A percentile compares a stretch with the other conserved stretches of the same genome.
Evolutionary conservation across 2,888 invertebrate species (phyloP).

Genomic region (Nemotelus nigrinus): DNA sequence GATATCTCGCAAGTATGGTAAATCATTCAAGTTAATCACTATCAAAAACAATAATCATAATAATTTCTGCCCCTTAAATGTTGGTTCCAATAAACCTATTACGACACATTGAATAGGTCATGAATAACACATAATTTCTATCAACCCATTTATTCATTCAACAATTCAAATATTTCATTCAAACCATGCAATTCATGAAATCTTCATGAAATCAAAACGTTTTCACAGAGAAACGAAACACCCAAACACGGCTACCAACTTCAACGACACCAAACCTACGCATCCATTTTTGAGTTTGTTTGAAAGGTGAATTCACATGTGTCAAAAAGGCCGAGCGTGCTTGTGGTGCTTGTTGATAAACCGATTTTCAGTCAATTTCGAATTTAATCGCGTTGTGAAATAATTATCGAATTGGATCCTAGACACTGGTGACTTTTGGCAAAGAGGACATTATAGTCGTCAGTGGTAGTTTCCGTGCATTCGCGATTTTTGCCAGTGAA

Average conservation of each 20-base stretch:
- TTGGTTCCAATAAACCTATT: too few relatives aligned
- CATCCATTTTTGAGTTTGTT: conserved; percentile 32
- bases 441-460: background rate
- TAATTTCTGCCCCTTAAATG: too few relatives aligned
- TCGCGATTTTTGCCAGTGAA: conserved; percentile 22
- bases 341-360: conserved; percentile 48
- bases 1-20: too few relatives aligned
- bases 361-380: conserved; percentile 9
- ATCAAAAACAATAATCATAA: too few relatives aligned
- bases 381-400: conserved; percentile 1
- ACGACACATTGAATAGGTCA: too few relatives aligned
- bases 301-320: conserved; percentile 40
- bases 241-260: conserved; percentile 2
- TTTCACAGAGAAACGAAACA: background rate
- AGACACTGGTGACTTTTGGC: background rate
- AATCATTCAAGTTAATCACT: too few relatives aligned
- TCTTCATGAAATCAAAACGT: too few relatives aligned
- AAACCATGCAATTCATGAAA: too few relatives aligned
- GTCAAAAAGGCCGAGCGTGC: conserved; percentile 49
- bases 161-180: too few relatives aligned
- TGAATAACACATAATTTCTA: too few relatives aligned
- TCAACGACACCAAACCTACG: conserved; percentile 1
- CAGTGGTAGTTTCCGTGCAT: conserved; percentile 2
- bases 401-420: background rate
- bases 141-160: too few relatives aligned